These are phyloP conservation scores for Forbesichthys agassizii DNA, from an alignment of 2,113 vertebrate genomes.

Conservation along the genomic window DNA sequence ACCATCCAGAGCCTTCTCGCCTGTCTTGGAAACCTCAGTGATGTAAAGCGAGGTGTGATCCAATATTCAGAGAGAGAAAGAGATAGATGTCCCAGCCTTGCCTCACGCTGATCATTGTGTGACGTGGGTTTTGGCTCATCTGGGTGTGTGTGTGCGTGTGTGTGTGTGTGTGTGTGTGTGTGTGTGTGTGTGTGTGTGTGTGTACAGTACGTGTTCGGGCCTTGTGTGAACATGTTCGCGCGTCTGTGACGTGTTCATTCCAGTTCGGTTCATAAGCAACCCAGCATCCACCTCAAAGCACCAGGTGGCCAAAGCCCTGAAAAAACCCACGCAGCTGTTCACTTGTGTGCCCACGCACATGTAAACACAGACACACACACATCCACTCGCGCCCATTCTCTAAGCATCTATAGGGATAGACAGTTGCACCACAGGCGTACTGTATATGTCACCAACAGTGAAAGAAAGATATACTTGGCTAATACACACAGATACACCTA, in stretches of 20 bases:
- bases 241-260: conserved; percentile 43
- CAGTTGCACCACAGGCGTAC: conserved; percentile 60
- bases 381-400: neutral
- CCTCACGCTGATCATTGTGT: conserved; percentile 7
- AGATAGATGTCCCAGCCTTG: conserved; percentile 8
- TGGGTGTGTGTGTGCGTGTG: conserved; percentile 24
- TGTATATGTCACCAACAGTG: conserved; percentile 53
- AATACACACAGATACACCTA: conserved; percentile 13
- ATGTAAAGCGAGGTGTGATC: conserved; percentile 29
- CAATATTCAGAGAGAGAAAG: conserved; percentile 11
- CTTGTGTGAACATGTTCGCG: conserved; percentile 1
- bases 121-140: conserved; percentile 28
- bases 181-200: conserved; percentile 26
- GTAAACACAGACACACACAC: conserved; percentile 25
- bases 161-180: neutral
- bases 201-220: neutral
- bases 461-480: conserved; percentile 64
- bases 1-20: conserved; percentile 19
- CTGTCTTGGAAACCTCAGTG: conserved; percentile 20
- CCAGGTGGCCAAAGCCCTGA: conserved; percentile 72
- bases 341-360: conserved; percentile 67
- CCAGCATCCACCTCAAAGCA: conserved; percentile 69
- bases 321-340: conserved; percentile 73
- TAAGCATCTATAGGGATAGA: conserved; percentile 26
- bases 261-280: conserved; percentile 61